These are phyloP conservation scores for Troglohyphantes excavatus DNA, from an alignment of 2,888 invertebrate species.

Conservation along the genomic window DNA sequence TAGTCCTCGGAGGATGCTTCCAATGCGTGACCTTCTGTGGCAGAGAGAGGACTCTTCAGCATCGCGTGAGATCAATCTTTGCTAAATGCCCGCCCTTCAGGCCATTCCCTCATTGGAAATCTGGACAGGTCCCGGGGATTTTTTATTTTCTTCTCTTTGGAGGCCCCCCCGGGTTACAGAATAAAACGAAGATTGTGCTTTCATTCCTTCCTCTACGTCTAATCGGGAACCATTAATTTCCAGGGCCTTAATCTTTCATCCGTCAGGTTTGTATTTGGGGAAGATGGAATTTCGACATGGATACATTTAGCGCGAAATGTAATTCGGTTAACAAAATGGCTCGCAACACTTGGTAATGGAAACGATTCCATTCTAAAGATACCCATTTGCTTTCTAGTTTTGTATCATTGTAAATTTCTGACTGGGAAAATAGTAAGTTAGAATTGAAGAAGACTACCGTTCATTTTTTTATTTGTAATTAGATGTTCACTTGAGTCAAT, in stretches of 20 bases:
- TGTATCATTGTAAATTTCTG: neutral
- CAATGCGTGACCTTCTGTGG: constrained; percentile 40
- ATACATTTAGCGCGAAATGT: neutral
- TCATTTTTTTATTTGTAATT: neutral
- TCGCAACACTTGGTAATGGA: neutral
- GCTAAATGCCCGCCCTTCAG: constrained; percentile 27
- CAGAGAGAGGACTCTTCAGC: constrained; percentile 2
- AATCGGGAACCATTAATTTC: constrained; percentile 56
- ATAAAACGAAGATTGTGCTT: constrained; percentile 3
- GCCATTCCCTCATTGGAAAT: constrained; percentile 53
- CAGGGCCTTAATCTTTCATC: constrained; percentile 24
- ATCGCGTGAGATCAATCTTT: constrained; percentile 55
- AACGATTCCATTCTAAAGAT: neutral
- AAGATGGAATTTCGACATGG: constrained; percentile 3
- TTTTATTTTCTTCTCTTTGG: neutral
- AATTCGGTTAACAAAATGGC: constrained; percentile 6
- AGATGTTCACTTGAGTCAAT: neutral
- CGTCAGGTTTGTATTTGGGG: neutral
- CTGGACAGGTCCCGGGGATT: constrained; percentile 36
- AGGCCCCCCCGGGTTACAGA: neutral
- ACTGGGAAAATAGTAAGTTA: neutral
- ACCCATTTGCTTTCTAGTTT: no score
- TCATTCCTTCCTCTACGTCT: constrained; percentile 26
- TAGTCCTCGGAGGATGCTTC: constrained; percentile 21
- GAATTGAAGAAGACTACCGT: neutral